A percentile compares a stretch with the other conserved stretches of the same genome.
These are phyloP conservation scores for Guaruba guarouba DNA, from an alignment of 2,113 vertebrate species.

Conservation along the genomic window DNA sequence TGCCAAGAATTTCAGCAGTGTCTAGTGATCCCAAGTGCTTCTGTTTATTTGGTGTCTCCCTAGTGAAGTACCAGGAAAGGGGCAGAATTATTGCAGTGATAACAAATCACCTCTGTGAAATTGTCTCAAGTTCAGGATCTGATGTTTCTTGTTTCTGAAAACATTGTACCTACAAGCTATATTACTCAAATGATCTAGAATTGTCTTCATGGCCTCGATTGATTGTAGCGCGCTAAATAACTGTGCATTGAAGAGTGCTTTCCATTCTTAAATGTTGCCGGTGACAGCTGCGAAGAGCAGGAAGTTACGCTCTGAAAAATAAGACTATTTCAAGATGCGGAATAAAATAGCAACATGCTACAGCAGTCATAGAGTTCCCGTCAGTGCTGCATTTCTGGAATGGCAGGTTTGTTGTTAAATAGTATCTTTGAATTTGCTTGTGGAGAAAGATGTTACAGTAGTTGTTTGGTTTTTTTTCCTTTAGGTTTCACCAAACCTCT, in stretches of 20 bases:
- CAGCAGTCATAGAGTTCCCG: neutral
- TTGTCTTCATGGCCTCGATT: neutral
- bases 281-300: neutral
- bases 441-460: neutral
- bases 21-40: neutral
- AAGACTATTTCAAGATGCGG: neutral
- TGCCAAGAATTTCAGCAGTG: neutral
- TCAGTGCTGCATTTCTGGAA: neutral
- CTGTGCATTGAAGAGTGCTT: neutral
- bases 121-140: neutral
- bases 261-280: neutral
- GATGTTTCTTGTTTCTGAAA: neutral
- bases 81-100: neutral
- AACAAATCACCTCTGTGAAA: neutral
- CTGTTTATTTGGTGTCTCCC: neutral
- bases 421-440: neutral
- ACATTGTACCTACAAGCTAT: neutral
- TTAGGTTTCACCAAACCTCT: neutral
- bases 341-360: neutral
- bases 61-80: neutral
- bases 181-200: neutral
- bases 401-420: neutral
- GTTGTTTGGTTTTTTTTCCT: neutral
- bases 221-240: neutral
- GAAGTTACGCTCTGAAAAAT: neutral